Percentiles rank a stretch among this genome's conserved stretches.
Evolutionary conservation across 2,888 invertebrate species (phyloP).

Genomic region (Cryptus armator): DNA sequence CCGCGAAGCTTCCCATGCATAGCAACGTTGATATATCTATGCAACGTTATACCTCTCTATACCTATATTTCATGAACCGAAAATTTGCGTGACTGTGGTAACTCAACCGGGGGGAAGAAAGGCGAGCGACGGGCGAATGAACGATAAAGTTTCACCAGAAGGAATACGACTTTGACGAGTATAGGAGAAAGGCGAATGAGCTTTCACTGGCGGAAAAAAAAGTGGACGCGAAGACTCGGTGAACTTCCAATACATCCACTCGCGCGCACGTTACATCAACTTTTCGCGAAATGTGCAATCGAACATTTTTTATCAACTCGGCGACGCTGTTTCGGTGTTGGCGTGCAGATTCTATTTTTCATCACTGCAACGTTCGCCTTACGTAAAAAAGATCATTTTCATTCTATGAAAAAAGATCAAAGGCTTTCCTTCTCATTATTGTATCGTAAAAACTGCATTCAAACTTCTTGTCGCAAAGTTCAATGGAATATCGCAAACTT

Average conservation of each 20-base stretch:
- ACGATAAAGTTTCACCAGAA: conserved; percentile 59
- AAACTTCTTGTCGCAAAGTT: neutral
- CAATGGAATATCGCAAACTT: neutral
- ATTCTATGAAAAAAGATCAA: neutral
- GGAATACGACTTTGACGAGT: conserved; percentile 59
- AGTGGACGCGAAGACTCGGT: neutral
- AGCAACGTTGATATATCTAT: conserved; percentile 2
- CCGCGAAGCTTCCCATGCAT: neutral
- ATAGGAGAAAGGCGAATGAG: conserved; percentile 13
- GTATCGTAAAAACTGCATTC: neutral
- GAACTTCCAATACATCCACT: conserved; percentile 38
- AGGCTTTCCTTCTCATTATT: neutral
- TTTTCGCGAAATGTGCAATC: conserved; percentile 17
- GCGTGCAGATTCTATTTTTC: neutral
- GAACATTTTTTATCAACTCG: conserved; percentile 12
- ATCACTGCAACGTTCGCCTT: neutral
- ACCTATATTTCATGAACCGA: conserved; percentile 15
- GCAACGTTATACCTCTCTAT: conserved; percentile 4
- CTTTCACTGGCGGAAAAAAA: neutral
- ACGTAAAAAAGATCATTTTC: neutral
- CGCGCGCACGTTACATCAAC: neutral
- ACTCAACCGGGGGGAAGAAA: conserved; percentile 41
- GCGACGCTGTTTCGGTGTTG: neutral
- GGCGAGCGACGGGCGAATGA: conserved; percentile 32
- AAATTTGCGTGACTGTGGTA: conserved; percentile 56